Percentiles rank a stretch among this genome's conserved stretches.
These are phyloP conservation scores for Helarctos malayanus DNA, from an alignment of 2,797 vertebrate species.

Conservation along the genomic window DNA sequence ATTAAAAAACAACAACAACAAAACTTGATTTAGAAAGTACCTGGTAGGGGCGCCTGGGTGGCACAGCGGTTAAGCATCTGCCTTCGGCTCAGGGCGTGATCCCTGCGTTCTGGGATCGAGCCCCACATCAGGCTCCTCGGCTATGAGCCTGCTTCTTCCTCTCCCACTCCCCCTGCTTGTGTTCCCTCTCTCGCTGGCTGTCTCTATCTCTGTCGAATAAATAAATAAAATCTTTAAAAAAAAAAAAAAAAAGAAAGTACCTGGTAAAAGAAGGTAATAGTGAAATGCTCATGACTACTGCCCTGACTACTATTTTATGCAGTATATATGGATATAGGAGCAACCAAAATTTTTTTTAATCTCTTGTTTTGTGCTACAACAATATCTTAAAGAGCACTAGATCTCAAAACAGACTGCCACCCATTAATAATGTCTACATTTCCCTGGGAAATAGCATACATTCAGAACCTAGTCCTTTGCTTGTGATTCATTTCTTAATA, in stretches of 20 bases:
- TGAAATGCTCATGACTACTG: neutral
- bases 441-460: neutral
- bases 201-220: too few species aligned
- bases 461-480: neutral
- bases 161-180: too few species aligned
- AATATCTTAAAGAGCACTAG: neutral
- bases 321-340: neutral
- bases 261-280: neutral
- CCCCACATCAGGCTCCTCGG: too few species aligned
- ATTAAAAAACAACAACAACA: neutral
- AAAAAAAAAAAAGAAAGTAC: neutral
- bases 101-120: too few species aligned
- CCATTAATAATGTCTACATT: slow-evolving; percentile 6
- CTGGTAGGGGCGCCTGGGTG: too few species aligned
- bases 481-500: slow-evolving; percentile 80
- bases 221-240: too few species aligned
- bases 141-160: too few species aligned
- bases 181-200: too few species aligned
- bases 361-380: neutral
- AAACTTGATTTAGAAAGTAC: neutral
- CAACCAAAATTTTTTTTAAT: neutral
- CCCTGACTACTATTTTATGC: neutral
- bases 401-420: neutral
- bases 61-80: too few species aligned
- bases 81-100: too few species aligned